phyloP scores from a whole-genome alignment of 2,113 vertebrate species.

The Peromyscus californicus region DNA sequence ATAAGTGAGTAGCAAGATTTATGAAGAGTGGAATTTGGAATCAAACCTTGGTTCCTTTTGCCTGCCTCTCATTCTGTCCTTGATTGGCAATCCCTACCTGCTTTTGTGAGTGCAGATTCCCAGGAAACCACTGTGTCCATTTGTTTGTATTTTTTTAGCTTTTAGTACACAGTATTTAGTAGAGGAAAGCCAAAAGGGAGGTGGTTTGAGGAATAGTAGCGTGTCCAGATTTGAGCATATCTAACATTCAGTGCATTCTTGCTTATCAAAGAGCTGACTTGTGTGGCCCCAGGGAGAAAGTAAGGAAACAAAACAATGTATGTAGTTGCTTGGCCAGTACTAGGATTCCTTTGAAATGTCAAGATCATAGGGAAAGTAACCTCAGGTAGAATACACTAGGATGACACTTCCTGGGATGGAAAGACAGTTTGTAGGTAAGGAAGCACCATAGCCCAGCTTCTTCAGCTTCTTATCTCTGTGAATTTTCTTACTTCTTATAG shows the following conservation, averaged over 20 bases:
- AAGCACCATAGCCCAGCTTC: neutral
- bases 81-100: neutral
- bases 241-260: neutral
- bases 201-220: neutral
- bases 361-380: neutral
- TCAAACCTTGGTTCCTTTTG: fast-evolving
- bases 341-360: neutral
- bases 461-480: neutral
- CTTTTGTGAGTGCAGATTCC: neutral
- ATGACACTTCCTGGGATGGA: neutral
- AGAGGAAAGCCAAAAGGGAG: neutral
- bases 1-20: neutral
- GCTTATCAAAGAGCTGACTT: neutral
- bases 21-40: neutral
- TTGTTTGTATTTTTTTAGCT: neutral
- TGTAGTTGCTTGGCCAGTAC: neutral
- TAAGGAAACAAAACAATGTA: neutral
- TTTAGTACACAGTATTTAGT: neutral
- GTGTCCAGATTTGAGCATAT: neutral
- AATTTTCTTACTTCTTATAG: neutral
- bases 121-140: neutral
- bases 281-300: neutral
- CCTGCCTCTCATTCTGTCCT: fast-evolving
- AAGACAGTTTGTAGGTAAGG: neutral
- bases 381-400: neutral